Percentiles rank a stretch among this genome's conserved stretches.
Evolutionary conservation across 2,888 invertebrate species (phyloP).

Genomic region (Argyresthia goedartella): DNA sequence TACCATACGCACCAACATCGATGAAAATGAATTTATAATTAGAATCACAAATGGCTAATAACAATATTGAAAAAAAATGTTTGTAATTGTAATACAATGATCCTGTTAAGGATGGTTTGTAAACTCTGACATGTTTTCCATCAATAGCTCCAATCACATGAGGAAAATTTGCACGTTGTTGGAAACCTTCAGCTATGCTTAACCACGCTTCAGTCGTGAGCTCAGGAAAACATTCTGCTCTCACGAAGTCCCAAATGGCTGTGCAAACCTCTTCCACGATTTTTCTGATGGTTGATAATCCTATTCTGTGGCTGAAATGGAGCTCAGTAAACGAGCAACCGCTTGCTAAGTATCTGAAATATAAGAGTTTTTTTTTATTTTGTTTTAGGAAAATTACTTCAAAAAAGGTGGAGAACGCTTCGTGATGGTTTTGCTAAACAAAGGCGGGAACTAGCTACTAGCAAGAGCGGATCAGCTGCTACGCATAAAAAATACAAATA

Average conservation of each 20-base stretch:
- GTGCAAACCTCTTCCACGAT: conserved; percentile 1
- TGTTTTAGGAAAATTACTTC: conserved; percentile 5
- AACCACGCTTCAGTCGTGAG: background rate
- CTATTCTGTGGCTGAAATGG: conserved; percentile 2
- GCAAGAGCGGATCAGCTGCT: conserved; percentile 6
- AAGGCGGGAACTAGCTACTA: conserved; percentile 2
- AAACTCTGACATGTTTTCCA: conserved; percentile 8
- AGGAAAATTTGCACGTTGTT: conserved; percentile 4
- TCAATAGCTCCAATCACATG: conserved; percentile 6
- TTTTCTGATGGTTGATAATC: conserved; percentile 6
- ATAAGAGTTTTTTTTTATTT: background rate
- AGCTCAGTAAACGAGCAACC: conserved; percentile 7
- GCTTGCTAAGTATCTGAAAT: conserved; percentile 3
- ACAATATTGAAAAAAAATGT: background rate
- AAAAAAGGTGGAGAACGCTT: conserved; percentile 9
- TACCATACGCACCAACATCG: conserved; percentile 1
- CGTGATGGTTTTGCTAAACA: conserved; percentile 10
- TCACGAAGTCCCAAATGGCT: background rate
- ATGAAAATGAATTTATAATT: conserved; percentile 10
- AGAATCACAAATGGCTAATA: conserved; percentile 8
- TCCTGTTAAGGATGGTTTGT: conserved; percentile 6
- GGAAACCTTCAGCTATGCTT: conserved; percentile 1
- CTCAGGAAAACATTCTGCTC: background rate
- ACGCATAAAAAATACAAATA: conserved; percentile 6
- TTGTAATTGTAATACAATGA: conserved; percentile 5